These are phyloP conservation scores for Drosophila sordidapex DNA, from an alignment of 2,888 invertebrate species.

Conservation along the genomic window DNA sequence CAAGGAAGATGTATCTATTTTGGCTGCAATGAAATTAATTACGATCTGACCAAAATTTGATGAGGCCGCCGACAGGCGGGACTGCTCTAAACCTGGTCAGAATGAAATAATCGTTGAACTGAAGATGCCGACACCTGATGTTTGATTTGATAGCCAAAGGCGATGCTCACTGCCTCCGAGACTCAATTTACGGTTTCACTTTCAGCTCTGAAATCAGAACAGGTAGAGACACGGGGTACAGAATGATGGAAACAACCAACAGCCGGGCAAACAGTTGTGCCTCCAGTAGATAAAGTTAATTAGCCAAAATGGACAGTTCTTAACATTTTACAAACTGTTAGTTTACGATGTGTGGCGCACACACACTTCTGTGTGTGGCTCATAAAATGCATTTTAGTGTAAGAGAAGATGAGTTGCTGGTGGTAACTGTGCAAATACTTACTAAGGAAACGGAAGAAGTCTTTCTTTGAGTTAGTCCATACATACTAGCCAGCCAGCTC, in stretches of 20 bases:
- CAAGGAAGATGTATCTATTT: slow-evolving; percentile 76
- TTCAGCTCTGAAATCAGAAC: slow-evolving; percentile 82
- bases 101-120: slow-evolving; percentile 43
- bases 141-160: slow-evolving; percentile 67
- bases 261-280: slow-evolving; percentile 63
- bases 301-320: slow-evolving; percentile 40
- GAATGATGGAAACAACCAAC: slow-evolving; percentile 17
- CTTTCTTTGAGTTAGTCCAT: slow-evolving; percentile 49
- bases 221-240: slow-evolving; percentile 61
- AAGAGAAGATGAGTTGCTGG: background rate
- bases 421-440: slow-evolving; percentile 7
- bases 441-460: slow-evolving; percentile 79
- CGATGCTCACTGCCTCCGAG: slow-evolving; percentile 25
- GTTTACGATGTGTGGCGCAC: slow-evolving; percentile 77
- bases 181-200: slow-evolving; percentile 80
- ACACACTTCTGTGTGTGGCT: slow-evolving; percentile 66
- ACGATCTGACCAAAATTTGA: slow-evolving; percentile 72
- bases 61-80: slow-evolving; percentile 55
- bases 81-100: slow-evolving; percentile 16
- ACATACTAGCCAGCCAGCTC: slow-evolving; percentile 26
- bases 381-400: slow-evolving; percentile 32
- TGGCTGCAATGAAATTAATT: slow-evolving; percentile 75
- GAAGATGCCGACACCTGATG: slow-evolving; percentile 80
- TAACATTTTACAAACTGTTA: slow-evolving; percentile 79
- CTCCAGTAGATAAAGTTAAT: slow-evolving; percentile 75